Percentiles rank a stretch among this genome's conserved stretches.
Evolutionary conservation across 35 echinoderm and acorn worm genomes (phyloP).

Genomic region (Stichopus chloronotus): DNA sequence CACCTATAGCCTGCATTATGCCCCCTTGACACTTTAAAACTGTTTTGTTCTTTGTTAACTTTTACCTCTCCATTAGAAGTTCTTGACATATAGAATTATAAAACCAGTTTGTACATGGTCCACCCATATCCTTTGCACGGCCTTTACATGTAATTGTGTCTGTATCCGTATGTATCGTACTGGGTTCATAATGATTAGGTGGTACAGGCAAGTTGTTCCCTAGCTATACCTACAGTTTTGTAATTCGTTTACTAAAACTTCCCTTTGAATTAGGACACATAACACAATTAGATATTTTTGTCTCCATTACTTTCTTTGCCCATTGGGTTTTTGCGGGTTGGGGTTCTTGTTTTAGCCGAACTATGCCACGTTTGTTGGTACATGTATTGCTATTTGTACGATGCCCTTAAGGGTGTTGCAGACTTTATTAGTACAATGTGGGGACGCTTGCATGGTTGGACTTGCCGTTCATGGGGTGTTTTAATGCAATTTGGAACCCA

Average conservation of each 20-base stretch:
- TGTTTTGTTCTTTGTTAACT: no score
- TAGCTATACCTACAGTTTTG: background rate
- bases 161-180: no score
- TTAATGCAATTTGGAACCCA: background rate
- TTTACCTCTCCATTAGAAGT: no score
- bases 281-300: background rate
- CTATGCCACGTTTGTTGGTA: background rate
- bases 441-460: background rate
- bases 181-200: no score
- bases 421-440: background rate
- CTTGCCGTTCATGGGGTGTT: background rate
- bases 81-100: no score
- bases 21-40: no score
- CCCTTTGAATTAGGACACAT: background rate
- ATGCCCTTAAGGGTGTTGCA: background rate
- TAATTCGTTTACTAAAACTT: background rate
- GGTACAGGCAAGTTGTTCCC: background rate
- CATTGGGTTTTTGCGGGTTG: background rate
- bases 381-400: background rate
- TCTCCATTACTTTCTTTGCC: background rate
- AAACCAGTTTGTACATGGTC: no score
- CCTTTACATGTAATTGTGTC: no score
- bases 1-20: no score
- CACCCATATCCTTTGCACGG: no score
- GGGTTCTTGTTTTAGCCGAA: background rate